A percentile compares a stretch with the other conserved stretches of the same genome.
Evolutionary conservation across 2,113 vertebrate species (phyloP).

Genomic region (Diglossa brunneiventris): DNA sequence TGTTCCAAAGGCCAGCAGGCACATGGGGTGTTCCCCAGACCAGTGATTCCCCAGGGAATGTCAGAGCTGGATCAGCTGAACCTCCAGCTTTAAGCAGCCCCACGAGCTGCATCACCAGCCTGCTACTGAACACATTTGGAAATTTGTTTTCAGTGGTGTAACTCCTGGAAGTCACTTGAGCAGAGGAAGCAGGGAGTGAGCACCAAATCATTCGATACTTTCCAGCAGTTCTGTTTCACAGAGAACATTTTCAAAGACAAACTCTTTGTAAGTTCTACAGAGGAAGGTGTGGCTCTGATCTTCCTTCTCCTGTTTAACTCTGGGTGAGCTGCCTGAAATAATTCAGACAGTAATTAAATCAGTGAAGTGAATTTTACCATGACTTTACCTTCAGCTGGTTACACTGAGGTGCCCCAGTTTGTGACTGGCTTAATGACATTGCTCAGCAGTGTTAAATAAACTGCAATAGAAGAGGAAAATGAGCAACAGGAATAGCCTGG

Average conservation of each 20-base stretch:
- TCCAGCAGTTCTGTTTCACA: neutral
- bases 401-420: neutral
- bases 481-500: neutral
- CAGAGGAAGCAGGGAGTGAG: neutral
- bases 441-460: conserved; percentile 29
- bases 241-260: neutral
- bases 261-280: neutral
- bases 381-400: neutral
- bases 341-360: neutral
- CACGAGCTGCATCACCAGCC: neutral
- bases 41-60: neutral
- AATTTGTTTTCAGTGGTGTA: neutral
- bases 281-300: neutral
- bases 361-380: neutral
- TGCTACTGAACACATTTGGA: neutral
- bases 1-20: neutral
- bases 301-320: neutral
- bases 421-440: neutral
- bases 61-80: neutral
- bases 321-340: neutral
- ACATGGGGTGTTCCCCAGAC: rapidly evolving
- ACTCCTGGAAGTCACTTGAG: neutral
- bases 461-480: neutral
- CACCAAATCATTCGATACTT: neutral
- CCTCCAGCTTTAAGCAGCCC: neutral